A percentile compares a stretch with the other conserved stretches of the same genome.
Evolutionary conservation across 2,888 invertebrate species (phyloP).

Genomic region (Nomada fucata): DNA sequence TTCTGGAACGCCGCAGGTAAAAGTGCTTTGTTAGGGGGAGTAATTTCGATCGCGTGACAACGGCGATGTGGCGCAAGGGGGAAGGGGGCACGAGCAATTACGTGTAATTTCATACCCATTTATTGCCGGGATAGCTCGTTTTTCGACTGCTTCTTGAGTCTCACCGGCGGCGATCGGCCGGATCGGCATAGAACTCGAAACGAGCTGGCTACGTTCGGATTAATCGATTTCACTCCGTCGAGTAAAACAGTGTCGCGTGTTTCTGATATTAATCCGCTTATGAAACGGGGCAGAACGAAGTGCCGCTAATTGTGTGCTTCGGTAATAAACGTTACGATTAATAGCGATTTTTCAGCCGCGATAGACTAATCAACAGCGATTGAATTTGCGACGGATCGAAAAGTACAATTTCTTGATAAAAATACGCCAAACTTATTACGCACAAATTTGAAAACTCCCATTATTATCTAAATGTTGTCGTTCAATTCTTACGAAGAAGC

Average conservation of each 20-base stretch:
- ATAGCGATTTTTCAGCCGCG: no score
- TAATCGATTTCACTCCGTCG: slow-evolving; percentile 41
- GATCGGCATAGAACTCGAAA: slow-evolving; percentile 42
- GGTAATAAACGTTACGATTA: neutral
- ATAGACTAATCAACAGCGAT: no score
- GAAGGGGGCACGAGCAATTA: slow-evolving; percentile 67
- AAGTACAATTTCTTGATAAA: no score
- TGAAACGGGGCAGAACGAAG: slow-evolving; percentile 8
- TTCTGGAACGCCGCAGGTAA: slow-evolving; percentile 65
- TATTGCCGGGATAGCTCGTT: slow-evolving; percentile 68
- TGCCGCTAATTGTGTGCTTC: neutral
- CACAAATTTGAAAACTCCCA: no score
- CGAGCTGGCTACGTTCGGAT: slow-evolving; percentile 30
- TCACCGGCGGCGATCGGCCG: slow-evolving; percentile 49
- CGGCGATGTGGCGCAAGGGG: slow-evolving; percentile 65
- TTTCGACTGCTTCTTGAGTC: slow-evolving; percentile 64
- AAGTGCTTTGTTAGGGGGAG: slow-evolving; percentile 73
- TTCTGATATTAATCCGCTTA: slow-evolving; percentile 1
- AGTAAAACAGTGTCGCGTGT: slow-evolving; percentile 29
- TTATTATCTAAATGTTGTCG: no score
- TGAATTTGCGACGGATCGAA: no score
- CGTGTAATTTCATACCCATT: slow-evolving; percentile 75
- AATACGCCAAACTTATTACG: no score
- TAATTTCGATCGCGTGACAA: slow-evolving; percentile 82
- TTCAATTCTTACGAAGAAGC: neutral